phyloP scores from a whole-genome alignment of 2,113 vertebrate genomes.

The Zosterops hypoxanthus region DNA sequence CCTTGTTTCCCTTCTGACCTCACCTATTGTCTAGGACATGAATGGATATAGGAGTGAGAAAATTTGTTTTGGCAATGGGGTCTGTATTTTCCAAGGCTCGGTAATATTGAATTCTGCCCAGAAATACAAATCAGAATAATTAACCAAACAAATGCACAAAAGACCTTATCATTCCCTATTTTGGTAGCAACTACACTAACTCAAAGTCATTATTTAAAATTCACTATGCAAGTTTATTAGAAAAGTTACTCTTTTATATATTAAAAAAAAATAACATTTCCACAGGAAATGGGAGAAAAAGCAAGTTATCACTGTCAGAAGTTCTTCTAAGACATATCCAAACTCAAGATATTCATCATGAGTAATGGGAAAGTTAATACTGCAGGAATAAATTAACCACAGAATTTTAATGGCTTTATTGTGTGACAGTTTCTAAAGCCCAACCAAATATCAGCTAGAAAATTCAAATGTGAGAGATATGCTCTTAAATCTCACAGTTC shows the following conservation, averaged over 20 bases:
- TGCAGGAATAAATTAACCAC: constrained; percentile 65
- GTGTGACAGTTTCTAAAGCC: constrained; percentile 60
- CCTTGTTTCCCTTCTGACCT: constrained; percentile 51
- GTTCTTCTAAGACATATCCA: constrained; percentile 37
- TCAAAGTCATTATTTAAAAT: constrained; percentile 54
- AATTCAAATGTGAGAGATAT: constrained; percentile 48
- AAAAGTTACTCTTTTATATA: constrained; percentile 23
- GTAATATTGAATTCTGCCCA: not conserved
- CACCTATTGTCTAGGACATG: constrained; percentile 55
- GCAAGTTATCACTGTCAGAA: constrained; percentile 45
- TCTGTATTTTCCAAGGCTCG: constrained; percentile 7
- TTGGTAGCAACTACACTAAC: constrained; percentile 5
- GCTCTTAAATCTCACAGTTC: constrained; percentile 31
- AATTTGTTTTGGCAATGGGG: constrained; percentile 48
- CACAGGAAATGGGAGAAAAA: constrained; percentile 31
- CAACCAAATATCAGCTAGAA: constrained; percentile 47
- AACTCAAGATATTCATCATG: constrained; percentile 62
- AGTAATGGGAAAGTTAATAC: constrained; percentile 70
- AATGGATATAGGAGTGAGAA: constrained; percentile 44
- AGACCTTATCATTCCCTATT: not conserved
- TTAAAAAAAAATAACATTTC: not conserved
- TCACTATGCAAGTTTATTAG: constrained; percentile 49
- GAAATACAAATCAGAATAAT: constrained; percentile 42
- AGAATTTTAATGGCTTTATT: constrained; percentile 67
- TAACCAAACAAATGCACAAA: constrained; percentile 39